Conservation (phyloP, 2,888 invertebrate genomes). For the Pollenia griseotomentosa region DNA sequence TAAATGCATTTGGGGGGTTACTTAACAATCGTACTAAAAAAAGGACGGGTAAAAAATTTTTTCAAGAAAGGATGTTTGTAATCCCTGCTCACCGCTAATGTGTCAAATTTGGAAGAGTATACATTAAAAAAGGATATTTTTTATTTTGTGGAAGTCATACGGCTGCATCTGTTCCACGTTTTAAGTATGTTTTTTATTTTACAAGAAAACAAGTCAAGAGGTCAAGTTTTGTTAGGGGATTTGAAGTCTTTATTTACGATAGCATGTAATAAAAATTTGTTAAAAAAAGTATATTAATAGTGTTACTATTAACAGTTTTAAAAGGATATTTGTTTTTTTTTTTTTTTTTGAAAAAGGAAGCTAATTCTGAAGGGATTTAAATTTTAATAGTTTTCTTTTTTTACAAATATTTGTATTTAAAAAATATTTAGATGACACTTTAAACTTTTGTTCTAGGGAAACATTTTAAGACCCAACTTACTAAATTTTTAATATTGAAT, state of each 20-base stretch:
- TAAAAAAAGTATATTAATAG: slow-evolving; percentile 67
- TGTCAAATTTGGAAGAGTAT: slow-evolving; percentile 69
- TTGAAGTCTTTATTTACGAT: not conserved
- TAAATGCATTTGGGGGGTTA: not conserved
- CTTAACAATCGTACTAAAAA: not conserved
- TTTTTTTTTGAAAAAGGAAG: slow-evolving; percentile 23
- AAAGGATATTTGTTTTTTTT: slow-evolving; percentile 63
- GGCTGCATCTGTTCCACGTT: slow-evolving; percentile 60
- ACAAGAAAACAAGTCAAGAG: slow-evolving; percentile 62
- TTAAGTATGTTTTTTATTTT: slow-evolving; percentile 9
- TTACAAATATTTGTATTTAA: too few species aligned
- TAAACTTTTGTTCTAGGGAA: too few species aligned
- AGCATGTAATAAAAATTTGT: slow-evolving; percentile 65
- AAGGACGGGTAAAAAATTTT: not conserved
- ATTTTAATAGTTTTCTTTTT: not conserved
- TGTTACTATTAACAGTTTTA: slow-evolving; percentile 73
- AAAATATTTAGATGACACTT: too few species aligned
- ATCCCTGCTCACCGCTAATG: slow-evolving; percentile 65
- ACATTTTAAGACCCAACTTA: too few species aligned
- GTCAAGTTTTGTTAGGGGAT: slow-evolving; percentile 63
- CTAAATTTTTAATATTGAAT: too few species aligned
- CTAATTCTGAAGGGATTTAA: slow-evolving; percentile 51
- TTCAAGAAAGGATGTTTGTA: slow-evolving; percentile 60
- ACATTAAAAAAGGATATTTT: slow-evolving; percentile 66
- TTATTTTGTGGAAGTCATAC: slow-evolving; percentile 21